Evolutionary conservation across 2,797 vertebrate genomes (phyloP).

Genomic region (Phylloscopus collybita): DNA sequence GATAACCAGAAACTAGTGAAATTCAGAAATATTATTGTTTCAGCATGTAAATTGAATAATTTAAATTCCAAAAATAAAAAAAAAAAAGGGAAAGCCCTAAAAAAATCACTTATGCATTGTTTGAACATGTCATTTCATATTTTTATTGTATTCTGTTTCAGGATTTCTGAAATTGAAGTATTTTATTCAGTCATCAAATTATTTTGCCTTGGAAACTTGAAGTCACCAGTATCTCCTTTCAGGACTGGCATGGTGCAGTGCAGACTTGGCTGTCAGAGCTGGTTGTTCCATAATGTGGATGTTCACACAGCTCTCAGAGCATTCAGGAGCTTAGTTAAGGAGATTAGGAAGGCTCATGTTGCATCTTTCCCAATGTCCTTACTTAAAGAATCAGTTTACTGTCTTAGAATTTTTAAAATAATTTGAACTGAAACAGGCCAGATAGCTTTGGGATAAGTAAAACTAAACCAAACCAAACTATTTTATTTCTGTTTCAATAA

Average conservation of each 20-base stretch:
- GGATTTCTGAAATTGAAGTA: background rate
- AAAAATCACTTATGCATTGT: background rate
- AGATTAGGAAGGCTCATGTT: accelerated
- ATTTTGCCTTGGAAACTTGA: background rate
- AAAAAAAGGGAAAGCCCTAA: background rate
- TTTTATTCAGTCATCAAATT: background rate
- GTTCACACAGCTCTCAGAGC: background rate
- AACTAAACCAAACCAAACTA: background rate
- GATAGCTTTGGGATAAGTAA: background rate
- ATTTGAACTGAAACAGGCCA: background rate
- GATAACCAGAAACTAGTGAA: background rate
- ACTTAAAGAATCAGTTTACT: background rate
- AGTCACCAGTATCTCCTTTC: background rate
- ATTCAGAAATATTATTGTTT: background rate
- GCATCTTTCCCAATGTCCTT: background rate
- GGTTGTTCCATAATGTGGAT: accelerated
- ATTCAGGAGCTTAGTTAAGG: background rate
- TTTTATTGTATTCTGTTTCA: background rate
- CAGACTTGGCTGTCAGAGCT: background rate
- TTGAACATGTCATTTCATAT: background rate
- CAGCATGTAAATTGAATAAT: background rate
- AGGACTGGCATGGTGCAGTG: background rate
- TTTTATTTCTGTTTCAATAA: background rate
- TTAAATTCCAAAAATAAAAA: background rate
- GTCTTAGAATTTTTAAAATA: background rate